Evolutionary conservation across 2,797 vertebrate species (phyloP).

Genomic region (Parauchenoglanis punctatus): DNA sequence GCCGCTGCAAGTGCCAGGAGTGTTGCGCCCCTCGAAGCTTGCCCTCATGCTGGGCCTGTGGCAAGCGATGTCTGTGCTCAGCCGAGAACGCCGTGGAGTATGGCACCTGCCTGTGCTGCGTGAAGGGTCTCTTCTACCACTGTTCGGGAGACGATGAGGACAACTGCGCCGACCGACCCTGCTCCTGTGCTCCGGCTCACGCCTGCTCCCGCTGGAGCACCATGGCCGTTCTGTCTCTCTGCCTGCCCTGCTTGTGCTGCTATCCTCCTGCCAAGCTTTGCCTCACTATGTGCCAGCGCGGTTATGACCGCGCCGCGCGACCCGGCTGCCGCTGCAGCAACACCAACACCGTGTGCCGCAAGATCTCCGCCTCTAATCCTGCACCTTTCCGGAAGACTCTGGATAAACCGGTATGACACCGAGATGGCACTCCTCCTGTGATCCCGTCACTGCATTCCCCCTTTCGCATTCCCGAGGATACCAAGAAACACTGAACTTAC

Average conservation of each 20-base stretch:
- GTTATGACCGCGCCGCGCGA: slow-evolving; percentile 85
- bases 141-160: slow-evolving; percentile 95
- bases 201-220: slow-evolving; percentile 88
- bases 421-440: slow-evolving; percentile 1
- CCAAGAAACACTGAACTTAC: slow-evolving; percentile 45
- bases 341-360: slow-evolving; percentile 96
- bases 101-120: slow-evolving; percentile 92
- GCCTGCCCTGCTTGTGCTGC: slow-evolving; percentile 98
- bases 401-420: slow-evolving; percentile 93
- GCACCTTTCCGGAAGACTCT: slow-evolving; percentile 84
- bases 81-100: slow-evolving; percentile 88
- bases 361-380: slow-evolving; percentile 82
- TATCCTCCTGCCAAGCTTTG: slow-evolving; percentile 93
- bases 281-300: slow-evolving; percentile 89
- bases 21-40: slow-evolving; percentile 86
- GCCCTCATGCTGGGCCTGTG: slow-evolving; percentile 92
- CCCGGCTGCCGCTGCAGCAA: slow-evolving; percentile 95
- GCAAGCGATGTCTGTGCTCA: slow-evolving; percentile 93
- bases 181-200: slow-evolving; percentile 86
- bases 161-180: slow-evolving; percentile 93
- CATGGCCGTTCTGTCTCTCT: slow-evolving; percentile 88
- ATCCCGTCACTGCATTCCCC: slow-evolving; percentile 5
- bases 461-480: slow-evolving; percentile 36
- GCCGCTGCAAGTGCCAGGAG: slow-evolving; percentile 90
- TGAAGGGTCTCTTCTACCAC: slow-evolving; percentile 96